Evolutionary conservation across 2,888 invertebrate species (phyloP).

Genomic region (Lycocerus yunnanus): DNA sequence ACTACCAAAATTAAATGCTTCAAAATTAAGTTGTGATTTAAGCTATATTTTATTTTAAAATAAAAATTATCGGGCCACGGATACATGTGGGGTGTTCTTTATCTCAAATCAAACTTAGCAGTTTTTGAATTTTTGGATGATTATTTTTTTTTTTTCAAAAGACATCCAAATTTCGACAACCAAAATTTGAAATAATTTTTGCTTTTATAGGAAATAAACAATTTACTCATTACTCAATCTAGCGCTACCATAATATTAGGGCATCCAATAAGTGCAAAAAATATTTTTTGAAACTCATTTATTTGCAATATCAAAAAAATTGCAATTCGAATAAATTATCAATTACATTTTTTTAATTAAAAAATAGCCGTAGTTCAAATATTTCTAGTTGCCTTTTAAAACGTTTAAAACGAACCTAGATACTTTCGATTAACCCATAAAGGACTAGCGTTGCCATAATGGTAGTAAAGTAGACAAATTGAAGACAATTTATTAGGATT

Average conservation of each 20-base stretch:
- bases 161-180: slow-evolving; percentile 1
- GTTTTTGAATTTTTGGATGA: slow-evolving; percentile 8
- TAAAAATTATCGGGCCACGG: too few species aligned
- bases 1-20: slow-evolving; percentile 9
- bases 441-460: too few species aligned
- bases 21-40: background rate
- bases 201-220: background rate
- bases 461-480: too few species aligned
- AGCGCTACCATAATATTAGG: background rate
- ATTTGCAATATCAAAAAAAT: background rate
- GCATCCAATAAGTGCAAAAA: background rate
- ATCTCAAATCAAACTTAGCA: background rate
- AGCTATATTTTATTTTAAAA: background rate
- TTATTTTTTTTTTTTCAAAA: background rate
- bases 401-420: background rate
- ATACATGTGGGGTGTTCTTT: background rate
- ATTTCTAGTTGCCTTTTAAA: background rate
- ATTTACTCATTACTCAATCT: background rate
- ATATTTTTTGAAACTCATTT: background rate
- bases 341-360: background rate
- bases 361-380: background rate
- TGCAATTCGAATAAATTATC: background rate
- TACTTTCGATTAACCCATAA: slow-evolving; percentile 1
- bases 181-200: background rate
- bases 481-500: too few species aligned